Conservation (phyloP, 2,888 invertebrate genomes). For the Aleiodes alternator region DNA sequence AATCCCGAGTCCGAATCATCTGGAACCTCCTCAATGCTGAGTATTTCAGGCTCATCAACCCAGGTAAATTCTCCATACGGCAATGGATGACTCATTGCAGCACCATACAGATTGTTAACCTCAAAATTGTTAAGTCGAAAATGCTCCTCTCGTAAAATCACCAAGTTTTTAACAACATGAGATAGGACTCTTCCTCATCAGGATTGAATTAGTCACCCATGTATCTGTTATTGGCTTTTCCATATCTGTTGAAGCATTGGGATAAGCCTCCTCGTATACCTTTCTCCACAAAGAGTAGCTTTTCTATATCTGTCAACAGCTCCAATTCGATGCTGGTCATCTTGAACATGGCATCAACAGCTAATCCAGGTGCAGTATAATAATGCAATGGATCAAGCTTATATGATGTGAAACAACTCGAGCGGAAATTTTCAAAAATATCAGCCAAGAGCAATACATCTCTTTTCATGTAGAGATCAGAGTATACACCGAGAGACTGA, state of each 20-base stretch:
- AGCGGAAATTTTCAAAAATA: slow-evolving; percentile 51
- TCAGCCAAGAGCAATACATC: slow-evolving; percentile 32
- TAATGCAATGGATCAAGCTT: slow-evolving; percentile 21
- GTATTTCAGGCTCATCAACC: slow-evolving; percentile 52
- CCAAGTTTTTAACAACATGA: too few relatives aligned
- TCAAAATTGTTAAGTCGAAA: too few relatives aligned
- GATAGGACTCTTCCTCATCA: slow-evolving; percentile 27
- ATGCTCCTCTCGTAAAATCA: too few relatives aligned
- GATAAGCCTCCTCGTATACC: slow-evolving; percentile 48
- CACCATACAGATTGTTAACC: too few relatives aligned
- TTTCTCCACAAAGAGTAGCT: slow-evolving; percentile 44
- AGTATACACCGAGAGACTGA: slow-evolving; percentile 14
- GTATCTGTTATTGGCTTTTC: slow-evolving; percentile 45
- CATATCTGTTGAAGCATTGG: slow-evolving; percentile 45
- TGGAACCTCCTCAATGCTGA: background rate
- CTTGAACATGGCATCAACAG: slow-evolving; percentile 51
- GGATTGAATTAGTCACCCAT: slow-evolving; percentile 36
- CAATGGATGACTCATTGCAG: too few relatives aligned
- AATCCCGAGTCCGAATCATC: slow-evolving; percentile 50
- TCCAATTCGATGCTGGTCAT: slow-evolving; percentile 43
- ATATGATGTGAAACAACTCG: slow-evolving; percentile 38
- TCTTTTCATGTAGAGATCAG: background rate
- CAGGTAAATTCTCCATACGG: slow-evolving; percentile 59
- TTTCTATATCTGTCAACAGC: slow-evolving; percentile 40
- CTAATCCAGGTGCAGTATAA: slow-evolving; percentile 34